phyloP scores from a whole-genome alignment of 2,113 vertebrate genomes.

The Nesoenas mayeri region DNA sequence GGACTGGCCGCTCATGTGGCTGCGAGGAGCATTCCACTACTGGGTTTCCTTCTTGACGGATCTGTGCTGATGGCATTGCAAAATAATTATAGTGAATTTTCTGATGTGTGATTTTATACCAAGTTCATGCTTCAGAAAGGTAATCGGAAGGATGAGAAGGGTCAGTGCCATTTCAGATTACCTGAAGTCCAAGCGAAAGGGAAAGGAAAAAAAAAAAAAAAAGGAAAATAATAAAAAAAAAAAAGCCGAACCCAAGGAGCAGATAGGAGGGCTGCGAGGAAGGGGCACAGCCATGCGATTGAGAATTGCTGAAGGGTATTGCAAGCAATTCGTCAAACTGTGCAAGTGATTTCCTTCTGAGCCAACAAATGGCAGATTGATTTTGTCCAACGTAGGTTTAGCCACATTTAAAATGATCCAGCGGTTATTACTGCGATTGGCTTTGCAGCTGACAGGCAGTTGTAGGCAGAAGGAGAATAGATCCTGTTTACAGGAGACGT shows the following conservation, averaged over 20 bases:
- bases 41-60: constrained; percentile 90
- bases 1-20: constrained; percentile 81
- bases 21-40: constrained; percentile 88
- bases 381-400: constrained; percentile 86
- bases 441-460: constrained; percentile 87
- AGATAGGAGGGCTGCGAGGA: constrained; percentile 23
- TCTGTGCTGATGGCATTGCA: constrained; percentile 95
- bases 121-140: constrained; percentile 93
- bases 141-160: constrained; percentile 91
- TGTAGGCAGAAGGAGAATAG: constrained; percentile 80
- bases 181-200: constrained; percentile 85
- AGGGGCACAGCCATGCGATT: constrained; percentile 63
- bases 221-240: constrained; percentile 52
- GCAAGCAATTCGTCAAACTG: constrained; percentile 85
- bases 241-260: constrained; percentile 30
- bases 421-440: constrained; percentile 89
- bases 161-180: constrained; percentile 95
- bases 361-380: constrained; percentile 93
- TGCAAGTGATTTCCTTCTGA: constrained; percentile 85
- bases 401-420: constrained; percentile 87
- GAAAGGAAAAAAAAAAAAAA: constrained; percentile 68
- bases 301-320: constrained; percentile 79
- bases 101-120: constrained; percentile 94
- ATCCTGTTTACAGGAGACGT: constrained; percentile 82
- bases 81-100: constrained; percentile 95